Percentiles rank a stretch among this genome's conserved stretches.
Conservation (phyloP, 2,888 invertebrate genomes). For the Monopis laevigella region DNA sequence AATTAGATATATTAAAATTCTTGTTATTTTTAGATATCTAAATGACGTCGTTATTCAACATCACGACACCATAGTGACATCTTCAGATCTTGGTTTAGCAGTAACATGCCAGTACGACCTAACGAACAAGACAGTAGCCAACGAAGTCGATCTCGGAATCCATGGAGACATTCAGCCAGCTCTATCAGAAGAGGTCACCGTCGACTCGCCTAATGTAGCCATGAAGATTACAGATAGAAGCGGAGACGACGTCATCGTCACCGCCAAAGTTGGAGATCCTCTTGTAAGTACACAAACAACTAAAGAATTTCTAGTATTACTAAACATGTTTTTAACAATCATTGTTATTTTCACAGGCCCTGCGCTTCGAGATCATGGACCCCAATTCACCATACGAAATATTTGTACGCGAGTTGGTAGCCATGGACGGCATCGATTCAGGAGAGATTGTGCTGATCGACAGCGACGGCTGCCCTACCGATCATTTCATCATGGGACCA, state of each 20-base stretch:
- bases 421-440: slow-evolving; percentile 93
- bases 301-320: neutral
- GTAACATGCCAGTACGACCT: slow-evolving; percentile 95
- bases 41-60: slow-evolving; percentile 96
- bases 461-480: slow-evolving; percentile 91
- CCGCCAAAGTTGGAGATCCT: slow-evolving; percentile 93
- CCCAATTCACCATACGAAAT: slow-evolving; percentile 95
- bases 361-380: slow-evolving; percentile 92
- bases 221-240: slow-evolving; percentile 91
- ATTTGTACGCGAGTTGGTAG: slow-evolving; percentile 92
- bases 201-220: slow-evolving; percentile 93
- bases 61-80: slow-evolving; percentile 95
- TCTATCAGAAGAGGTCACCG: slow-evolving; percentile 89
- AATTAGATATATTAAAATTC: slow-evolving; percentile 4
- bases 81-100: slow-evolving; percentile 90
- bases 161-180: slow-evolving; percentile 88
- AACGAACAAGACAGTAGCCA: slow-evolving; percentile 93
- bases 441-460: slow-evolving; percentile 93
- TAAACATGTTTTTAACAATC: slow-evolving; percentile 9
- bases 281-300: slow-evolving; percentile 47
- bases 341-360: slow-evolving; percentile 63
- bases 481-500: slow-evolving; percentile 94
- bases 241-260: slow-evolving; percentile 84
- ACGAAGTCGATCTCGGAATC: slow-evolving; percentile 90
- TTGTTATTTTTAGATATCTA: slow-evolving; percentile 67